These are phyloP conservation scores for Platynereis dumerilii DNA, from an alignment of 2,888 invertebrate species.

Conservation along the genomic window DNA sequence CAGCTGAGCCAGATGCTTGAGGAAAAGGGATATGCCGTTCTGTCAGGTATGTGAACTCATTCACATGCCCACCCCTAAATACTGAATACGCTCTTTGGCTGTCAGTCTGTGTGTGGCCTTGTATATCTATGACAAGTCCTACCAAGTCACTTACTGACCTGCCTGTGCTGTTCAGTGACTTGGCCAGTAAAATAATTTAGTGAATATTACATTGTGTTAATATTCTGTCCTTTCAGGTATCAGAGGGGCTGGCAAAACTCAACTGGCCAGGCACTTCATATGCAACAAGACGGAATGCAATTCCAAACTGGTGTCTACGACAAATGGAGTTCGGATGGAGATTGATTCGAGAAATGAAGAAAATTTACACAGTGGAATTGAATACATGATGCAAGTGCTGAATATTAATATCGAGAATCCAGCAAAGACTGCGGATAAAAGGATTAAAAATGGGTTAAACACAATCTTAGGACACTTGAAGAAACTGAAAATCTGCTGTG, in stretches of 20 bases:
- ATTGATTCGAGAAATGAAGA: not conserved
- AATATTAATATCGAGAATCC: not conserved
- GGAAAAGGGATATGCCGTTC: not conserved
- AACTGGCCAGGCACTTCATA: not conserved
- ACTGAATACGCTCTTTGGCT: no score
- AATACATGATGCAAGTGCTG: not conserved
- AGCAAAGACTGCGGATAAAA: not conserved
- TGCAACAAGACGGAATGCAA: not conserved
- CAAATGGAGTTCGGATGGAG: not conserved
- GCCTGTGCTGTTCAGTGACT: no score
- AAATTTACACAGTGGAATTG: not conserved
- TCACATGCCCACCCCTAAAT: no score
- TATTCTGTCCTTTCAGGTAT: constrained; percentile 2
- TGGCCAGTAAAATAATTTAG: no score
- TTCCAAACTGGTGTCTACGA: not conserved
- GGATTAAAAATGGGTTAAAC: not conserved
- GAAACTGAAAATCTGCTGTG: not conserved
- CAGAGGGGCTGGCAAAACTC: constrained; percentile 3
- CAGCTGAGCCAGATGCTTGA: not conserved
- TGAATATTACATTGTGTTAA: no score
- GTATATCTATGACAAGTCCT: no score
- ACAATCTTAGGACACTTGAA: not conserved
- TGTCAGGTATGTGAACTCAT: not conserved
- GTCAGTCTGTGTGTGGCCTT: no score
- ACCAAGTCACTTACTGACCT: no score